Percentiles rank a stretch among this genome's conserved stretches.
These are phyloP conservation scores for Agapornis canus DNA, from an alignment of 2,797 vertebrate genomes.

Conservation along the genomic window DNA sequence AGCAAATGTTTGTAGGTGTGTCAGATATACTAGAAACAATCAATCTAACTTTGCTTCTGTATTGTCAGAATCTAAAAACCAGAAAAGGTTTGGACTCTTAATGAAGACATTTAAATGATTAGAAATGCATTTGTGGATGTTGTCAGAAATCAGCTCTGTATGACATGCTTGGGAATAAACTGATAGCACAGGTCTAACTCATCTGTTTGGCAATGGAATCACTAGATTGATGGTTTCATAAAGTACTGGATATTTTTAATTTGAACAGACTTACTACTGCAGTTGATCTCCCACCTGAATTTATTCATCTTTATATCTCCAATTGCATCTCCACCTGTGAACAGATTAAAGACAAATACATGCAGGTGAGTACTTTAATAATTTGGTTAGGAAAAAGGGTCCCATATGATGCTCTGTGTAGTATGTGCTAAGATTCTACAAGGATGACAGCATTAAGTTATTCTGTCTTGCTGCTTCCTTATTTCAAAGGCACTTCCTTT, in stretches of 20 bases:
- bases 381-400: neutral
- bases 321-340: slow-evolving; percentile 99
- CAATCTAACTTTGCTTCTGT: neutral
- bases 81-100: neutral
- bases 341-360: slow-evolving; percentile 99
- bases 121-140: neutral
- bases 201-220: neutral
- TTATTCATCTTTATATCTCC: slow-evolving; percentile 99
- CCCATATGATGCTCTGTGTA: neutral
- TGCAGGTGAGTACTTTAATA: slow-evolving; percentile 85
- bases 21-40: neutral
- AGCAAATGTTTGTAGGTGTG: neutral
- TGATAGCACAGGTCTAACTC: neutral
- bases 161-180: neutral
- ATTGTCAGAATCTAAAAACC: neutral
- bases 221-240: neutral
- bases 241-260: slow-evolving; percentile 17
- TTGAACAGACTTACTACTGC: slow-evolving; percentile 91
- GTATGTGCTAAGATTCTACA: neutral
- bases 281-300: slow-evolving; percentile 96
- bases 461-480: neutral
- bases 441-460: neutral
- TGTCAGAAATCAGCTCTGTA: neutral
- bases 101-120: neutral
- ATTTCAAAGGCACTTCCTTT: neutral